Evolutionary conservation across 2,888 invertebrate species (phyloP).

Genomic region (Isoperla grammatica): DNA sequence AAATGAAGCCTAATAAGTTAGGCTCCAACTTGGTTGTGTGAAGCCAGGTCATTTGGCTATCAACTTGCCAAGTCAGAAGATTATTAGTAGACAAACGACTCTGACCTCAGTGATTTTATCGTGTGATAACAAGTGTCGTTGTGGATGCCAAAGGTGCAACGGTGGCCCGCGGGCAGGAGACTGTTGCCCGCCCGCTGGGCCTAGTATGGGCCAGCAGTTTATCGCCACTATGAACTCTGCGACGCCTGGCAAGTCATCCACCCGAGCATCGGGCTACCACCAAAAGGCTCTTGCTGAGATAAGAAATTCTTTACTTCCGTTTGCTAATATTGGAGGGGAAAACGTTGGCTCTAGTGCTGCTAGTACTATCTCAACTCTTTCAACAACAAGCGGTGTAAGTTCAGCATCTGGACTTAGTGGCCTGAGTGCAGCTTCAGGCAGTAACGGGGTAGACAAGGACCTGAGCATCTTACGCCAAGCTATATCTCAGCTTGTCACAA

Average conservation of each 20-base stretch:
- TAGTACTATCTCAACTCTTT: slow-evolving; percentile 62
- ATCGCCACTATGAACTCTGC: slow-evolving; percentile 50
- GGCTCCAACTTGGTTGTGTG: no score
- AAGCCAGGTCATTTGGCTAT: no score
- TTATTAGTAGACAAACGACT: no score
- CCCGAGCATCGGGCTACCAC: slow-evolving; percentile 68
- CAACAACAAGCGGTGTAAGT: slow-evolving; percentile 56
- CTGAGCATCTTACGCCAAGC: slow-evolving; percentile 59
- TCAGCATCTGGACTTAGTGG: slow-evolving; percentile 55
- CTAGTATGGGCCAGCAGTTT: slow-evolving; percentile 50
- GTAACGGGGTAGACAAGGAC: slow-evolving; percentile 56
- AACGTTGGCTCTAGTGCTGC: slow-evolving; percentile 68
- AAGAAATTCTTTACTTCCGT: slow-evolving; percentile 73
- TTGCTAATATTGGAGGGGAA: slow-evolving; percentile 60
- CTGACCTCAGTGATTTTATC: background rate
- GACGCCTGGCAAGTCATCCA: slow-evolving; percentile 53
- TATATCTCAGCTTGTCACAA: slow-evolving; percentile 58
- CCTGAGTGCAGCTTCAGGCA: slow-evolving; percentile 55
- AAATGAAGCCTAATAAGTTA: no score
- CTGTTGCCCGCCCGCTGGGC: slow-evolving; percentile 52
- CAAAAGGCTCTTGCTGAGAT: slow-evolving; percentile 84
- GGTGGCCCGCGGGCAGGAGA: slow-evolving; percentile 36
- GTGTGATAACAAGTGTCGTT: slow-evolving; percentile 21
- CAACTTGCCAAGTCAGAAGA: no score
- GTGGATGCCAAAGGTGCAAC: slow-evolving; percentile 28